phyloP scores from a whole-genome alignment of 2,113 vertebrate species.

The Micromys minutus region DNA sequence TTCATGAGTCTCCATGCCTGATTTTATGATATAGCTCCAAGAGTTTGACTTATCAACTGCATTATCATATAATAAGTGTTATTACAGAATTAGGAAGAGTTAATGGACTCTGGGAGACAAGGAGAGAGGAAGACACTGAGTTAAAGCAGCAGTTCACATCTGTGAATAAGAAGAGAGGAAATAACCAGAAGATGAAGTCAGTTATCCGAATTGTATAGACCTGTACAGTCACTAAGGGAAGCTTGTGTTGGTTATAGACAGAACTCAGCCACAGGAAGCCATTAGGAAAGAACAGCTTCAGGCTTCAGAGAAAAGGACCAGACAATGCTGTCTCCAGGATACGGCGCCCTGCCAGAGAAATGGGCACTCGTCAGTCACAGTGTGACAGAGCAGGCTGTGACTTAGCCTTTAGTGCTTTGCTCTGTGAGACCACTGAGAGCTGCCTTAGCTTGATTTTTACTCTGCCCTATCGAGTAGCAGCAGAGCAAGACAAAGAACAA shows the following conservation, averaged over 20 bases:
- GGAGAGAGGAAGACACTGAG: background rate
- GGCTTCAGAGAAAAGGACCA: background rate
- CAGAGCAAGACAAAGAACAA: conserved; percentile 10
- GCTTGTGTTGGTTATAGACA: conserved; percentile 18
- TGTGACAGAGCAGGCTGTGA: background rate
- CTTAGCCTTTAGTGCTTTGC: background rate
- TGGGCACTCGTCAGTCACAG: conserved; percentile 10
- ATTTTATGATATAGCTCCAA: conserved; percentile 32
- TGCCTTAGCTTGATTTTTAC: background rate
- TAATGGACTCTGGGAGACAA: conserved; percentile 13
- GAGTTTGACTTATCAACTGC: background rate
- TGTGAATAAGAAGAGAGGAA: conserved; percentile 13
- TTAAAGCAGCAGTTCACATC: background rate
- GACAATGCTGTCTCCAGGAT: background rate
- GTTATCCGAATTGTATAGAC: background rate
- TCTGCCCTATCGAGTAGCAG: background rate
- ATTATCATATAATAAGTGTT: conserved; percentile 40
- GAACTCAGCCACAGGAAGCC: conserved; percentile 13
- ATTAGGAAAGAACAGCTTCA: background rate
- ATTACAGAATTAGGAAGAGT: conserved; percentile 15
- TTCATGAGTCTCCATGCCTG: background rate
- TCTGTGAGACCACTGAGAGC: background rate
- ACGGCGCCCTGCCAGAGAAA: background rate
- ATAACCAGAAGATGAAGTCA: background rate
- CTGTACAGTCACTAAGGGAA: conserved; percentile 22